Percentiles rank a stretch among this genome's conserved stretches.
These are phyloP conservation scores for Scaptomyza graminum DNA, from an alignment of 1,140 invertebrate genomes.

Conservation along the genomic window DNA sequence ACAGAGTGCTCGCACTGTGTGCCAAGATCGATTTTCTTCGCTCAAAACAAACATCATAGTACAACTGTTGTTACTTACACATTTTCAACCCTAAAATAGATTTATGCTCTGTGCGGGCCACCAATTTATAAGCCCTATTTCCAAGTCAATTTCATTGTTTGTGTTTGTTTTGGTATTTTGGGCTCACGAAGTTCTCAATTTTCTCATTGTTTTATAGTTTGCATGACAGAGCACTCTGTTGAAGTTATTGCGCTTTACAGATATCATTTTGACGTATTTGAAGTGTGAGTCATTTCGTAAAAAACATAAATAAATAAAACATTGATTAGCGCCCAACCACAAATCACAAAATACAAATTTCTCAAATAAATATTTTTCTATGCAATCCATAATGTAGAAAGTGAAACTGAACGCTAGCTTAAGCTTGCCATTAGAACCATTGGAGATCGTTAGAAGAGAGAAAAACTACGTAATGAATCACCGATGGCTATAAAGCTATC, in stretches of 20 bases:
- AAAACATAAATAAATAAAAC: conserved; percentile 7
- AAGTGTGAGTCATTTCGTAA: conserved; percentile 47
- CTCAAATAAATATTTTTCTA: neutral
- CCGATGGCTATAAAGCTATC: conserved; percentile 32
- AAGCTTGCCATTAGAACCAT: conserved; percentile 42
- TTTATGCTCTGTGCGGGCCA: conserved; percentile 11
- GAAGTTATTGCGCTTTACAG: conserved; percentile 40
- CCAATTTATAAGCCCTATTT: conserved; percentile 1
- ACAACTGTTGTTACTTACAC: neutral
- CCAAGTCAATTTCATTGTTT: conserved; percentile 31
- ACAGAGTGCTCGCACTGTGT: conserved; percentile 52
- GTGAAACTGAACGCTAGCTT: conserved; percentile 4
- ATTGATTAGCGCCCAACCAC: conserved; percentile 60
- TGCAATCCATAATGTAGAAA: neutral
- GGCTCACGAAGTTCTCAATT: conserved; percentile 58
- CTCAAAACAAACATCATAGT: neutral
- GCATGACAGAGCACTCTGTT: conserved; percentile 29
- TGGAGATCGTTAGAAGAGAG: conserved; percentile 28
- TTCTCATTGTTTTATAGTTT: conserved; percentile 58
- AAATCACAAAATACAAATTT: conserved; percentile 10
- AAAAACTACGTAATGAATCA: conserved; percentile 52
- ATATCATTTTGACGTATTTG: conserved; percentile 25
- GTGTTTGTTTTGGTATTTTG: conserved; percentile 42
- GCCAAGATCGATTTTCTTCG: conserved; percentile 11
- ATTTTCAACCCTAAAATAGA: conserved; percentile 7